Percentiles rank a stretch among this genome's conserved stretches.
These are phyloP conservation scores for Callinectes sapidus DNA, from an alignment of 2,888 invertebrate species.

Conservation along the genomic window DNA sequence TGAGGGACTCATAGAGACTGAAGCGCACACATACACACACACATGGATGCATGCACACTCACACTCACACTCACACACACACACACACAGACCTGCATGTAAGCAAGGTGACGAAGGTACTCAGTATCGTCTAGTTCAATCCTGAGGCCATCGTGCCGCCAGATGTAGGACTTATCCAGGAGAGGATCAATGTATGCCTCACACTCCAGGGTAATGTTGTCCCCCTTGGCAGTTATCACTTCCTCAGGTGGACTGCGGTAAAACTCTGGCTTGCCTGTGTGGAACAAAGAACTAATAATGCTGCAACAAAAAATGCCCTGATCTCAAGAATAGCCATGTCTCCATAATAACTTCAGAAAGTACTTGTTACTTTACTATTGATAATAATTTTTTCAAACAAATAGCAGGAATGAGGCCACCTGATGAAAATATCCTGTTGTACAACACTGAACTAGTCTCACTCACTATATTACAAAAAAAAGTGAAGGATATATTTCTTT, in stretches of 20 bases:
- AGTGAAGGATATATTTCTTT: too few species aligned
- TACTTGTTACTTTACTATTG: too few species aligned
- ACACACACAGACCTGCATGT: constrained; percentile 66
- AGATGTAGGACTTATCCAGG: constrained; percentile 92
- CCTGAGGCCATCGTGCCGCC: constrained; percentile 91
- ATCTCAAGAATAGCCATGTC: too few species aligned
- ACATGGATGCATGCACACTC: neutral
- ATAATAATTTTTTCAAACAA: too few species aligned
- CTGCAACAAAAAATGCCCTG: neutral
- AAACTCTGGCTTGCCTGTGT: constrained; percentile 85
- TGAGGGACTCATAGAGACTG: neutral
- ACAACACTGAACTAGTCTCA: too few species aligned
- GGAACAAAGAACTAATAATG: neutral
- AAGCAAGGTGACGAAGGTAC: constrained; percentile 59
- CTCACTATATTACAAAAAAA: too few species aligned
- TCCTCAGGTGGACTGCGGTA: constrained; percentile 82
- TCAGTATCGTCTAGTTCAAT: constrained; percentile 84
- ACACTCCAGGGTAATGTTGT: constrained; percentile 86
- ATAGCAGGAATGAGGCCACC: too few species aligned
- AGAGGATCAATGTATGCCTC: constrained; percentile 89
- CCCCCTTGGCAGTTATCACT: constrained; percentile 83
- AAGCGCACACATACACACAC: neutral
- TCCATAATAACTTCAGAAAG: too few species aligned
- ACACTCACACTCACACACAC: constrained; percentile 49
- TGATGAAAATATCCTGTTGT: too few species aligned